A percentile compares a stretch with the other conserved stretches of the same genome.
These are phyloP conservation scores for Sebastes cheni DNA, from an alignment of 2,797 vertebrate genomes.

Conservation along the genomic window DNA sequence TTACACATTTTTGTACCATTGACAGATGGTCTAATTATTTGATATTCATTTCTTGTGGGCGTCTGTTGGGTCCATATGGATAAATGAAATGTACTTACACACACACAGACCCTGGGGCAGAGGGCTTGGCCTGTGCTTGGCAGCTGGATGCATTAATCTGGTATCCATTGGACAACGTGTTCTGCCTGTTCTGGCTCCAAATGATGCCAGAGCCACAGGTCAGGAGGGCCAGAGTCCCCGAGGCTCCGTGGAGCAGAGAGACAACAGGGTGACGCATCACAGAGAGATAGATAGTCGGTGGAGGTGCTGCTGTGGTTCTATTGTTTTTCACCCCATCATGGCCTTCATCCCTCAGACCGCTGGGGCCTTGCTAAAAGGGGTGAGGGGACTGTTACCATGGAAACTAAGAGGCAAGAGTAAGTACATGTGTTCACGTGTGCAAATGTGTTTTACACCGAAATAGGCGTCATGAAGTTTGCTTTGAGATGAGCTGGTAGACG, in stretches of 20 bases:
- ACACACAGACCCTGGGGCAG: slow-evolving; percentile 5
- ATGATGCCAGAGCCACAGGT: slow-evolving; percentile 29
- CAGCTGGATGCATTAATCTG: slow-evolving; percentile 43
- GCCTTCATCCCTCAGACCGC: slow-evolving; percentile 71
- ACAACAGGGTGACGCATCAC: slow-evolving; percentile 27
- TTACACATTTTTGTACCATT: not conserved
- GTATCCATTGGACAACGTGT: slow-evolving; percentile 16
- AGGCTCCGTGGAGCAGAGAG: slow-evolving; percentile 4
- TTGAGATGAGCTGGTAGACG: not conserved
- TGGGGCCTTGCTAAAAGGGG: slow-evolving; percentile 62
- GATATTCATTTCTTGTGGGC: not conserved
- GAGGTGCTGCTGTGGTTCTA: slow-evolving; percentile 6
- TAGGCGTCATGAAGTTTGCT: not conserved
- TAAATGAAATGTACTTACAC: slow-evolving; percentile 7
- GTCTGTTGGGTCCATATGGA: slow-evolving; percentile 2
- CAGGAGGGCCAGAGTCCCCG: slow-evolving; percentile 3
- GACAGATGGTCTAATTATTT: not conserved
- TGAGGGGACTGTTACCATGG: slow-evolving; percentile 62
- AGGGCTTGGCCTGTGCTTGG: slow-evolving; percentile 16
- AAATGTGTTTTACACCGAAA: slow-evolving; percentile 5
- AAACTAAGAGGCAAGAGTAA: slow-evolving; percentile 61
- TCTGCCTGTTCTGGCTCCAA: slow-evolving; percentile 46
- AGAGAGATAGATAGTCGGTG: slow-evolving; percentile 5
- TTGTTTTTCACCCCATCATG: slow-evolving; percentile 57
- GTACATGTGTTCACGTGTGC: slow-evolving; percentile 23